phyloP scores from a whole-genome alignment of 2,113 vertebrate genomes.

The Sciurus niger region DNA sequence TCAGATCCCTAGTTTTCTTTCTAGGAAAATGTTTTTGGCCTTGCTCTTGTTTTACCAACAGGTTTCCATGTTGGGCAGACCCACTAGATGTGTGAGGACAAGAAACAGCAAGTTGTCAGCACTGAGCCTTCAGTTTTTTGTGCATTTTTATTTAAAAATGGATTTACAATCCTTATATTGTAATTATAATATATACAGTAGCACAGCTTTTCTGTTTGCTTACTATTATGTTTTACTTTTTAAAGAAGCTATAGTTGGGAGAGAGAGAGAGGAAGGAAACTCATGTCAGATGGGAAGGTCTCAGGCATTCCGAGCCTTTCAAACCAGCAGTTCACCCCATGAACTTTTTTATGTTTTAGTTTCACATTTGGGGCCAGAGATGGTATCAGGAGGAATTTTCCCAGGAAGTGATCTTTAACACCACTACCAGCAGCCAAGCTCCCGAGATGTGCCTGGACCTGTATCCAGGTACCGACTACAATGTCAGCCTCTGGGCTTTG shows the following conservation, averaged over 20 bases:
- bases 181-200: neutral
- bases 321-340: neutral
- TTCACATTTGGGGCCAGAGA: conserved; percentile 85
- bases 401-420: conserved; percentile 85
- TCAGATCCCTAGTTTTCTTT: neutral
- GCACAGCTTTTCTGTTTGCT: neutral
- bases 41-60: neutral
- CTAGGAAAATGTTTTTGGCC: neutral
- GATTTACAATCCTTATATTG: neutral
- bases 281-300: neutral
- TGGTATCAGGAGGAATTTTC: conserved; percentile 89
- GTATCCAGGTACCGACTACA: conserved; percentile 93
- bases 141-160: conserved; percentile 44
- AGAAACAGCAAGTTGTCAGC: neutral
- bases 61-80: neutral
- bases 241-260: neutral
- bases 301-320: neutral
- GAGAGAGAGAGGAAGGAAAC: neutral
- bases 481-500: conserved; percentile 90
- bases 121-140: neutral
- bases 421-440: conserved; percentile 89
- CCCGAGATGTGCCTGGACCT: conserved; percentile 93
- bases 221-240: neutral
- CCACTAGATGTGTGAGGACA: neutral
- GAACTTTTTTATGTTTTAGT: conserved; percentile 82